A percentile compares a stretch with the other conserved stretches of the same genome.
phyloP scores from a whole-genome alignment of 2,888 invertebrate genomes.

The Peribatodes rhomboidaria region DNA sequence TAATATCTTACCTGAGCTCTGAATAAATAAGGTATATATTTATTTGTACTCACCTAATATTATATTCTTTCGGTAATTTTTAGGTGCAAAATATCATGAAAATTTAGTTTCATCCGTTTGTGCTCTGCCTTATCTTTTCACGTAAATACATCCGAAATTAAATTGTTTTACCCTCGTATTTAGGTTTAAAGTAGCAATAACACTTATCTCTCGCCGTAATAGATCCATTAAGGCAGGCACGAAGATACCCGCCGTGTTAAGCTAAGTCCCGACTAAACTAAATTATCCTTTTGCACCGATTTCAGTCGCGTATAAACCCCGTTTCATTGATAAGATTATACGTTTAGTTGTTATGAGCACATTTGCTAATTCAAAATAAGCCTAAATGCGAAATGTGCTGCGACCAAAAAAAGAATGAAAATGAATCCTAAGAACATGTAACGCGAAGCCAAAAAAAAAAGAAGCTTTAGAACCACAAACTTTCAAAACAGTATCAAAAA shows the following conservation, averaged over 20 bases:
- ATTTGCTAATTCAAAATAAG: too few relatives aligned
- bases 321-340: conserved; percentile 2
- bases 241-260: conserved; percentile 11
- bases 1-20: conserved; percentile 14
- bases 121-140: too few relatives aligned
- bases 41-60: too few relatives aligned
- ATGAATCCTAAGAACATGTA: too few relatives aligned
- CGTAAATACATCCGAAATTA: neutral
- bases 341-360: neutral
- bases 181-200: conserved; percentile 2
- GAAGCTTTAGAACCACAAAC: too few relatives aligned
- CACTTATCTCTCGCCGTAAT: conserved; percentile 12
- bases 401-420: too few relatives aligned
- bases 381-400: too few relatives aligned
- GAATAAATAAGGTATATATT: conserved; percentile 7
- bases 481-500: too few relatives aligned
- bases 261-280: conserved; percentile 10
- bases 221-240: conserved; percentile 13
- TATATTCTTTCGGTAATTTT: too few relatives aligned
- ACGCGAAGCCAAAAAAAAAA: too few relatives aligned
- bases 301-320: conserved; percentile 11
- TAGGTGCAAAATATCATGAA: too few relatives aligned
- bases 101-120: neutral
- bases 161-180: conserved; percentile 1
- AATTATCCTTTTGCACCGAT: conserved; percentile 16